Evolutionary conservation across 2,113 vertebrate species (phyloP).

Genomic region (Murina feae): DNA sequence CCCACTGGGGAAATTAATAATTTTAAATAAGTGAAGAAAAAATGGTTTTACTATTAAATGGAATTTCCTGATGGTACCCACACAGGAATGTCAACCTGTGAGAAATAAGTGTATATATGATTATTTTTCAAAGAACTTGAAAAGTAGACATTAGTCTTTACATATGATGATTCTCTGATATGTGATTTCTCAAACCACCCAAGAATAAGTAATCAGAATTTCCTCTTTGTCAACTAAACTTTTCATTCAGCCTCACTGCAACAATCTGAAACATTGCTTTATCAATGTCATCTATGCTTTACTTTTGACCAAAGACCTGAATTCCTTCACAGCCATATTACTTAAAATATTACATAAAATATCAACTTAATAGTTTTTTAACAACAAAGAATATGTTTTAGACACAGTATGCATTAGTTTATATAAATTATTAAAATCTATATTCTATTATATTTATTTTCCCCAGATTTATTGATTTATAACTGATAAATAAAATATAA

Average conservation of each 20-base stretch:
- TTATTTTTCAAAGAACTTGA: not conserved
- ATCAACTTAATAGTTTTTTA: not conserved
- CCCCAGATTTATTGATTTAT: not conserved
- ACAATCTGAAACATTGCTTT: not conserved
- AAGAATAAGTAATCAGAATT: not conserved
- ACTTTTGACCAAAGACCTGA: not conserved
- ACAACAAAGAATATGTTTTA: not conserved
- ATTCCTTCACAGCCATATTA: not conserved
- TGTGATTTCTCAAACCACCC: not conserved
- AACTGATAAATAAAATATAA: not conserved
- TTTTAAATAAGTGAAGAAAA: not conserved
- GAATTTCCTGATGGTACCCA: not conserved
- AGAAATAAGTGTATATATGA: not conserved
- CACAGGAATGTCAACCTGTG: not conserved
- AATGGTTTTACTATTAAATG: not conserved
- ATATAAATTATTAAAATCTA: not conserved
- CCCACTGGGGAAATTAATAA: not conserved
- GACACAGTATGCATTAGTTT: not conserved
- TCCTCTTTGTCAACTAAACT: not conserved
- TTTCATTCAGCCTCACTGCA: not conserved
- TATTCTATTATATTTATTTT: not conserved
- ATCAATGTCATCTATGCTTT: not conserved
- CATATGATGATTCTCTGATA: not conserved
- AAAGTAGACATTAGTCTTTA: not conserved
- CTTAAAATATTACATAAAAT: not conserved